Evolutionary conservation across 2,113 vertebrate species (phyloP), one percentile per base, ranked within the genome.

Genomic region (Triplophysa rosa): DNA sequence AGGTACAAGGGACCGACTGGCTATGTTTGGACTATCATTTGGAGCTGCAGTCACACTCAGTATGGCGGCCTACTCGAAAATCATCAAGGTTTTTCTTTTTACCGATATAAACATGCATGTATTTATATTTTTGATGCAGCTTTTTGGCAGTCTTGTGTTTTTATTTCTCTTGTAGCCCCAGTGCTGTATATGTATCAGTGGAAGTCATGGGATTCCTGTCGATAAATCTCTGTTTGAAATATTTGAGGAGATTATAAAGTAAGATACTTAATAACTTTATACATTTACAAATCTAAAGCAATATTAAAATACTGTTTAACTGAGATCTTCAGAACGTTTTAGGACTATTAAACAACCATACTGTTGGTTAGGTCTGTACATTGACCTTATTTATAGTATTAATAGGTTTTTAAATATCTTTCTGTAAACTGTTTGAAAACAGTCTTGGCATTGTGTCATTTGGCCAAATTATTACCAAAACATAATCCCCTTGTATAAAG

Each of bases 131-230:
- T 8, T 16, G 37, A 42, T 14, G 26, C 14, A 62, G 24, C 33
- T 62, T 23, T 52, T 56, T 21, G 40, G 45, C 58, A 5, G 7
- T 8, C 54, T 3, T 3, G 8, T 66, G 52, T 16, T 58, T 4
- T 80, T 21, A 19, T 58, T 82, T 11, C 81, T n/a, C 0, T 85
- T 85, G 3, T 80, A 94, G 92, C 92, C 92, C 42, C 63, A 14
- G 16, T 93, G 90, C 58, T 87, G 89, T 45, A 77, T 93, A n/a
- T 91, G 89, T 52, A 63, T 93, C 82, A 92, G 87, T 2, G 85
- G 86, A 29, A 84, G 26, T 72, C 86, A 90, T 23, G 1, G 49
- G 1, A 2, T 1, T 8, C 13, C 67, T 1, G 0, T 4, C 0
- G 33, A 56, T 3, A n/a, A 0, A 6, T 0, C 49, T 13, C 0